phyloP scores from a whole-genome alignment of 2,797 vertebrate genomes.

The Microcaecilia unicolor region DNA sequence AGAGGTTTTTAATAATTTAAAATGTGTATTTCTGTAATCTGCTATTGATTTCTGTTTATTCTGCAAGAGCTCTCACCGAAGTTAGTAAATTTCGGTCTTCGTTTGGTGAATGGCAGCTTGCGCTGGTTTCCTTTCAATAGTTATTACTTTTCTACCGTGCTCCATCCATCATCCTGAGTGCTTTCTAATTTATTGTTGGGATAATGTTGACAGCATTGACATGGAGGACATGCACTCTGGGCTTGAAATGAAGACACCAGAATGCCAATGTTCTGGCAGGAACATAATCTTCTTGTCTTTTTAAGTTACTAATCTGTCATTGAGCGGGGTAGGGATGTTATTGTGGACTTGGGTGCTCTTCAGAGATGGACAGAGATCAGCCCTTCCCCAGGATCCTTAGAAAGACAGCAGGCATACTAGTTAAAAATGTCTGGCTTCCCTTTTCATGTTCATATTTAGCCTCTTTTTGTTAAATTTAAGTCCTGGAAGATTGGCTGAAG shows the following conservation, averaged over 20 bases:
- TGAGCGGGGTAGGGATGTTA: too few species aligned
- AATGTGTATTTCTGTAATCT: slow-evolving; percentile 49
- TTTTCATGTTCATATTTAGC: too few species aligned
- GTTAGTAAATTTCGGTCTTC: slow-evolving; percentile 24
- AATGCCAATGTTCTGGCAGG: slow-evolving; percentile 15
- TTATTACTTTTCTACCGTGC: slow-evolving; percentile 25
- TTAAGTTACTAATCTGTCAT: slow-evolving; percentile 2
- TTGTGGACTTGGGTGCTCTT: too few species aligned
- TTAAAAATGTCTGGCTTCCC: too few species aligned
- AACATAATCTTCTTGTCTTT: slow-evolving; percentile 8
- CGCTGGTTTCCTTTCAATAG: slow-evolving; percentile 11
- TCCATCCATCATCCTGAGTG: slow-evolving; percentile 24
- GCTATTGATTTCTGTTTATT: slow-evolving; percentile 38
- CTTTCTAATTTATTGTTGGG: slow-evolving; percentile 31
- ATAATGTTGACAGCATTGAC: slow-evolving; percentile 24
- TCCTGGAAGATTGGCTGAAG: too few species aligned
- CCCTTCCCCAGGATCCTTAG: too few species aligned
- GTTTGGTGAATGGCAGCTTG: slow-evolving; percentile 10
- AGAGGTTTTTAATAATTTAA: slow-evolving; percentile 56
- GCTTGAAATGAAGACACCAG: slow-evolving; percentile 17
- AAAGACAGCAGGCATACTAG: too few species aligned
- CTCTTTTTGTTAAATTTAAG: too few species aligned
- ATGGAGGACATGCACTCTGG: slow-evolving; percentile 8
- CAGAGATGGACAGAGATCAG: too few species aligned
- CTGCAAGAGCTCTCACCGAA: slow-evolving; percentile 18